Evolutionary conservation across 1,140 invertebrate genomes (phyloP).

Genomic region (Sinonovacula constricta): DNA sequence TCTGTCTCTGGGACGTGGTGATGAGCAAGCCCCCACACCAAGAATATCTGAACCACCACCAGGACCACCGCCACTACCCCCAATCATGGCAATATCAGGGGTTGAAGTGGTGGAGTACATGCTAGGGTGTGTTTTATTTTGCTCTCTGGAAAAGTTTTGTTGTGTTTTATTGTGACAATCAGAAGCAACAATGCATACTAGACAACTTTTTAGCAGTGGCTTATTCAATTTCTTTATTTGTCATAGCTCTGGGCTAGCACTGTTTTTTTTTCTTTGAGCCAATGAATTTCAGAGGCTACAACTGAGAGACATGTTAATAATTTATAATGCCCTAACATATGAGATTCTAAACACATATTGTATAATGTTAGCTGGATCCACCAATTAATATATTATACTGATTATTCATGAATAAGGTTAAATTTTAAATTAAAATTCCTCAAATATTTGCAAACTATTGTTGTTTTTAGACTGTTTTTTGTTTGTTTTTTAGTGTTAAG

Average conservation of each 20-base stretch:
- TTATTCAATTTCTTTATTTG: not conserved
- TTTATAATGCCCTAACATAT: too few relatives aligned
- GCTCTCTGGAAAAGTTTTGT: constrained; percentile 32
- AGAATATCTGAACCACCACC: not conserved
- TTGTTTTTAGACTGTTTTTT: too few relatives aligned
- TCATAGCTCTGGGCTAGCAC: not conserved
- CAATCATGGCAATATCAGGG: constrained; percentile 31
- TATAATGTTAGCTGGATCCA: too few relatives aligned
- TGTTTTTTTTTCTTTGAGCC: not conserved
- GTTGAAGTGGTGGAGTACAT: constrained; percentile 43
- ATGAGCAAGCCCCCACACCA: not conserved
- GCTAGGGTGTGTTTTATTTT: constrained; percentile 35
- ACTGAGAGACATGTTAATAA: not conserved
- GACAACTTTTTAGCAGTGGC: not conserved
- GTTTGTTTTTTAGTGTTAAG: too few relatives aligned
- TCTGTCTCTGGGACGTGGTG: not conserved
- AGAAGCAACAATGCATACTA: not conserved
- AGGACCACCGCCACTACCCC: not conserved
- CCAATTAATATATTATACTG: too few relatives aligned
- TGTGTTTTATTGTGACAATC: not conserved
- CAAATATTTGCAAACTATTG: too few relatives aligned
- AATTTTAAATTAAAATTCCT: too few relatives aligned
- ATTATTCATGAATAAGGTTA: too few relatives aligned
- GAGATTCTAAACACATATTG: too few relatives aligned
- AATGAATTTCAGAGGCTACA: not conserved